Evolutionary conservation across 2,888 invertebrate species (phyloP).

Genomic region (Nowickia ferox): DNA sequence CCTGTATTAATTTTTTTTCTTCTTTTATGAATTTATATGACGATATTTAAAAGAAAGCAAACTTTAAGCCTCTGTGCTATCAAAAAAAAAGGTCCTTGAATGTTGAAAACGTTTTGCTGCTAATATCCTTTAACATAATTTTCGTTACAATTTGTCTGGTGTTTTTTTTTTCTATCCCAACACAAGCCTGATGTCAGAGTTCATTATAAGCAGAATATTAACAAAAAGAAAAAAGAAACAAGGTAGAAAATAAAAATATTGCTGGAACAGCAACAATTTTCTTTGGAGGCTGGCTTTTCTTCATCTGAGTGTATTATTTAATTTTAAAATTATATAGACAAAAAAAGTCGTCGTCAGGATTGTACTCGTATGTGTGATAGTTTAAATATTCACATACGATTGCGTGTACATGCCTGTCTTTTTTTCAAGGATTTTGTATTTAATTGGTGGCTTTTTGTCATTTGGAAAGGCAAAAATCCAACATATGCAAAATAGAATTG

Average conservation of each 20-base stretch:
- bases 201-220: slow-evolving; percentile 30
- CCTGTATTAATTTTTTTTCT: no score
- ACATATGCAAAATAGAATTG: no score
- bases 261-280: slow-evolving; percentile 33
- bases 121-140: slow-evolving; percentile 26
- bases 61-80: no score
- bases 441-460: slow-evolving; percentile 66
- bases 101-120: slow-evolving; percentile 14
- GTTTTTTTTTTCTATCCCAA: slow-evolving; percentile 25
- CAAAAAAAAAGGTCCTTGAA: neutral
- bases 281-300: neutral
- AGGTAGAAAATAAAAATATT: slow-evolving; percentile 7
- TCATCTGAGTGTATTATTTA: slow-evolving; percentile 26
- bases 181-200: slow-evolving; percentile 46
- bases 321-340: slow-evolving; percentile 50
- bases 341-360: slow-evolving; percentile 3
- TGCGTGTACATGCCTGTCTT: neutral
- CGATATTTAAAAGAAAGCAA: no score
- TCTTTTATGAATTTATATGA: no score
- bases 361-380: neutral
- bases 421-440: slow-evolving; percentile 58
- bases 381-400: neutral
- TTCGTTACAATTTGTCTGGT: slow-evolving; percentile 46
- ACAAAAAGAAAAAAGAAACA: neutral
- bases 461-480: slow-evolving; percentile 10